phyloP scores from a whole-genome alignment of 2,888 invertebrate species.

The Stratiomys singularior region DNA sequence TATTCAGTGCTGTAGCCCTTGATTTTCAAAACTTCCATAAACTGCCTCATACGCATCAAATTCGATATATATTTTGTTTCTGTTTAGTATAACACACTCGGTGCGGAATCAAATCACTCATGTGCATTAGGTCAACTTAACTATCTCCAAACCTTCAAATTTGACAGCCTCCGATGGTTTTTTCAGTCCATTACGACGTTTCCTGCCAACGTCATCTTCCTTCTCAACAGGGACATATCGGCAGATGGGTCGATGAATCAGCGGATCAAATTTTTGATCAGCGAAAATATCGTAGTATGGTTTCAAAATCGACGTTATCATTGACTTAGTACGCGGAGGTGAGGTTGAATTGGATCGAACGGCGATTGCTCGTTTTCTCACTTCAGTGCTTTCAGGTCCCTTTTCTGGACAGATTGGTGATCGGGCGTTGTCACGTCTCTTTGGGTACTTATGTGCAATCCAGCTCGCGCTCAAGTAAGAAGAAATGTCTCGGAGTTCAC shows the following conservation, averaged over 20 bases:
- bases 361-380: slow-evolving; percentile 54
- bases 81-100: slow-evolving; percentile 21
- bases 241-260: slow-evolving; percentile 78
- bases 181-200: slow-evolving; percentile 70
- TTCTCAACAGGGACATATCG: slow-evolving; percentile 75
- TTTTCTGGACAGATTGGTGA: slow-evolving; percentile 70
- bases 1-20: no score
- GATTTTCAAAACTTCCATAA: no score
- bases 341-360: slow-evolving; percentile 64
- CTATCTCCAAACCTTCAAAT: slow-evolving; percentile 60
- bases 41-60: no score
- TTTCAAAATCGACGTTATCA: slow-evolving; percentile 64
- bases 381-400: slow-evolving; percentile 54
- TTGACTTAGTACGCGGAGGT: slow-evolving; percentile 67
- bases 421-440: slow-evolving; percentile 74
- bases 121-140: slow-evolving; percentile 41
- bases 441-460: slow-evolving; percentile 83
- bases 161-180: slow-evolving; percentile 71
- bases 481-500: slow-evolving; percentile 80
- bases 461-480: slow-evolving; percentile 82
- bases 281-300: slow-evolving; percentile 68
- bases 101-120: slow-evolving; percentile 52
- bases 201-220: slow-evolving; percentile 58
- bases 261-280: slow-evolving; percentile 78
- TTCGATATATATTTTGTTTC: no score